Conservation (phyloP, 1,140 invertebrate genomes). For the Dolichoris vasculosae region DNA sequence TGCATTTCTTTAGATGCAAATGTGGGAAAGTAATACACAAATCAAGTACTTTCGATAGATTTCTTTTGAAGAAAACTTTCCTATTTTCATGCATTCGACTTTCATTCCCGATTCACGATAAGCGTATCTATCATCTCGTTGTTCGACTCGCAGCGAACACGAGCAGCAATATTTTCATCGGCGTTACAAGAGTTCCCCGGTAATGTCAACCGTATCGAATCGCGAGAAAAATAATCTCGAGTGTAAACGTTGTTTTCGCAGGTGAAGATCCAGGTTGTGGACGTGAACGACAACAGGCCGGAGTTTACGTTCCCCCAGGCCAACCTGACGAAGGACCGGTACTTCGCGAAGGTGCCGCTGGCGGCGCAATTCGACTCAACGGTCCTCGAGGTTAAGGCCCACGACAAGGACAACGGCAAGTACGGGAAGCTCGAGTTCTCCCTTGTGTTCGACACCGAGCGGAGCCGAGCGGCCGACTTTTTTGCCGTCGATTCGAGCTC, state of each 20-base stretch:
- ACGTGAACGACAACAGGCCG: slow-evolving; percentile 91
- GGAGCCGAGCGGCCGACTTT: slow-evolving; percentile 74
- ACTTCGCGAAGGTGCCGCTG: slow-evolving; percentile 83
- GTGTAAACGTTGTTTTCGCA: slow-evolving; percentile 56
- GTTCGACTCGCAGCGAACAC: too few species aligned
- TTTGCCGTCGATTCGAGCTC: slow-evolving; percentile 84
- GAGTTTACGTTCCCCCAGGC: slow-evolving; percentile 83
- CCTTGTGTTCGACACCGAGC: slow-evolving; percentile 77
- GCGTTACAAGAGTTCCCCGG: too few species aligned
- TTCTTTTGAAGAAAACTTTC: too few species aligned
- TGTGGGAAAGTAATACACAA: too few species aligned
- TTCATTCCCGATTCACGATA: too few species aligned
- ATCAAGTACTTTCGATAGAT: too few species aligned
- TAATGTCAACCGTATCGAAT: too few species aligned
- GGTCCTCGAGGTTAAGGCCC: slow-evolving; percentile 85
- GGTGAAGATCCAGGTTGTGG: slow-evolving; percentile 87
- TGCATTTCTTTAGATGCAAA: too few species aligned
- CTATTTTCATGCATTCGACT: too few species aligned
- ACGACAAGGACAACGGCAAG: slow-evolving; percentile 87
- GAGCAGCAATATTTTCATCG: too few species aligned
- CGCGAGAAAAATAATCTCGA: too few species aligned
- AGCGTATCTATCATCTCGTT: too few species aligned
- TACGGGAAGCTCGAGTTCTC: slow-evolving; percentile 85
- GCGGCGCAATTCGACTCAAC: slow-evolving; percentile 82
- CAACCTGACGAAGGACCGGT: slow-evolving; percentile 76